phyloP scores from a whole-genome alignment of 2,797 vertebrate genomes.

The Varecia variegata region DNA sequence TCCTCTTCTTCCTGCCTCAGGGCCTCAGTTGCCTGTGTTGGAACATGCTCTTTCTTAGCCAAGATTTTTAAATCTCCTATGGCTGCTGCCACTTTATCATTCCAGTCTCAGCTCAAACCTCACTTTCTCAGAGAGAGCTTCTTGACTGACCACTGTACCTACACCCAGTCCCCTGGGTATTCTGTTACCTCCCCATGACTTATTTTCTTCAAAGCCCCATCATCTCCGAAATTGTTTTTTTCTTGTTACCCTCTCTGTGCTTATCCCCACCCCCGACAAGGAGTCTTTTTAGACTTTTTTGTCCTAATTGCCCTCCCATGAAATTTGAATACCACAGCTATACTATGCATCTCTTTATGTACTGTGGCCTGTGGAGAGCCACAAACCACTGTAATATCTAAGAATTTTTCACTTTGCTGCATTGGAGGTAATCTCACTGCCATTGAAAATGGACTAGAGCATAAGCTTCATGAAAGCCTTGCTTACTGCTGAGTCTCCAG shows the following conservation, averaged over 20 bases:
- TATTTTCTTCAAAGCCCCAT: not conserved
- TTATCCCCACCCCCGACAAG: not conserved
- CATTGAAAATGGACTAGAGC: not conserved
- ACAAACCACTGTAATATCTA: not conserved
- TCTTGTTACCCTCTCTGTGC: not conserved
- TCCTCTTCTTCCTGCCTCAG: not conserved
- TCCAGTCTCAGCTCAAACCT: not conserved
- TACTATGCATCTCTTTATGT: not conserved
- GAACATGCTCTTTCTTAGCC: not conserved
- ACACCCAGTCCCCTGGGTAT: too few relatives aligned
- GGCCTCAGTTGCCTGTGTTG: not conserved
- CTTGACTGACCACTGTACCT: not conserved
- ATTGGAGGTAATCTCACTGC: not conserved
- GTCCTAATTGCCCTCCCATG: not conserved
- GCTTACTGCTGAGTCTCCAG: not conserved
- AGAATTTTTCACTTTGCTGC: not conserved
- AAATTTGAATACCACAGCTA: not conserved
- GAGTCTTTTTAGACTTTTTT: conserved; percentile 15
- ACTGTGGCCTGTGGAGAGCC: not conserved
- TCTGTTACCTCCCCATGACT: not conserved
- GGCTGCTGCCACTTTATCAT: not conserved
- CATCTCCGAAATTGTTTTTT: not conserved
- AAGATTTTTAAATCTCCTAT: not conserved
- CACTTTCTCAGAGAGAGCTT: not conserved
- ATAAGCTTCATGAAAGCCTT: not conserved